These are phyloP conservation scores for Magallana gigas DNA, from an alignment of 1,140 invertebrate species.

Conservation along the genomic window DNA sequence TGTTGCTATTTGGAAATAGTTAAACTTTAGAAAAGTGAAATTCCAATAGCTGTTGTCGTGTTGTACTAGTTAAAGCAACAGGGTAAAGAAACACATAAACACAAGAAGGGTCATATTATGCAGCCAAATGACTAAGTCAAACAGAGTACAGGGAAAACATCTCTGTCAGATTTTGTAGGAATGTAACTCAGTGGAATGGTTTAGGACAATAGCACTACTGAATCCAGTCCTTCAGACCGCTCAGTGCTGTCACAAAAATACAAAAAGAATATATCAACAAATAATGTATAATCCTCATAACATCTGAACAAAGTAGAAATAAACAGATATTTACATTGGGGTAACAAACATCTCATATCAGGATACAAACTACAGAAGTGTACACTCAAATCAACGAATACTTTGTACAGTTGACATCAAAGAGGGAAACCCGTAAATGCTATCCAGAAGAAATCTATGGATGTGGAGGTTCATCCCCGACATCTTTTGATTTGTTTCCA, in stretches of 20 bases:
- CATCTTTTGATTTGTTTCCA: constrained; percentile 24
- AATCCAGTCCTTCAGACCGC: not conserved
- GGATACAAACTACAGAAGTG: not conserved
- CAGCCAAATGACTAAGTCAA: not conserved
- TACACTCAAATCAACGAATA: not conserved
- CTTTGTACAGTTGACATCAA: not conserved
- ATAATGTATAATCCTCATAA: not conserved
- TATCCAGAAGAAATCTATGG: not conserved
- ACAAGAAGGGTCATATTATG: not conserved
- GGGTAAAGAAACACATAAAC: not conserved
- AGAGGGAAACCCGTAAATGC: not conserved
- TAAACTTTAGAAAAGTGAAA: no score
- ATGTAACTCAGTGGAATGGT: not conserved
- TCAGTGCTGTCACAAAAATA: not conserved
- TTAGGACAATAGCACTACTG: not conserved
- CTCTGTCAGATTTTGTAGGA: not conserved
- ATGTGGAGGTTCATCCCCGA: not conserved
- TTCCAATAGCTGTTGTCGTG: no score
- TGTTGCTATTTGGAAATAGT: no score
- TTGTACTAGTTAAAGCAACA: not conserved
- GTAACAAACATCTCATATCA: not conserved
- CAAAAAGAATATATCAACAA: not conserved
- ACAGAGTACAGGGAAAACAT: no score
- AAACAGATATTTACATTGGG: constrained; percentile 4
- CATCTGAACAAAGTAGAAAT: constrained; percentile 13